Percentiles rank a stretch among this genome's conserved stretches.
These are phyloP conservation scores for Madoqua kirkii DNA, from an alignment of 2,113 vertebrate species.

Conservation along the genomic window DNA sequence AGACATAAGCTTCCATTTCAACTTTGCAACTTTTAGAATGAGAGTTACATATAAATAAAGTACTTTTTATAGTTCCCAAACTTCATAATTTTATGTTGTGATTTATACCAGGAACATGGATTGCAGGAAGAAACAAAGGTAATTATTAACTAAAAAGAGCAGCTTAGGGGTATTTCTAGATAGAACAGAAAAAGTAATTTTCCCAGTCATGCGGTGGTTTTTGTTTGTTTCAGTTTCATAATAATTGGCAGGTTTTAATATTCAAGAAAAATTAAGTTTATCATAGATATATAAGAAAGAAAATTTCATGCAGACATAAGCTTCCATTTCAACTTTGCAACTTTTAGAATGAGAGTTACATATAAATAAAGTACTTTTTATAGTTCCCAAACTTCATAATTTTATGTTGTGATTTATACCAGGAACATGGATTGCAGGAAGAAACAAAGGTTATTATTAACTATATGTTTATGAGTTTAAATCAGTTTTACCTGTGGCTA, in stretches of 20 bases:
- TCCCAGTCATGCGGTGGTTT: not conserved
- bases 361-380: conserved; percentile 33
- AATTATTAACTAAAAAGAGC: not conserved
- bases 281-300: conserved; percentile 10
- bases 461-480: not conserved
- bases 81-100: conserved; percentile 13
- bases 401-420: conserved; percentile 36
- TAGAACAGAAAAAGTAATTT: not conserved
- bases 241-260: conserved; percentile 66
- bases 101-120: not conserved
- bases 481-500: not conserved
- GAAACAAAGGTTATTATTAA: not conserved
- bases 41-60: conserved; percentile 31
- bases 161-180: not conserved
- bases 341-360: conserved; percentile 8
- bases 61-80: conserved; percentile 12
- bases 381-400: not conserved
- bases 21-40: not conserved
- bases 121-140: too few relatives aligned
- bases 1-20: conserved; percentile 29
- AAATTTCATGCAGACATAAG: conserved; percentile 22
- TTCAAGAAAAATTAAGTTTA: not conserved
- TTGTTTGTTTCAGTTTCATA: conserved; percentile 40
- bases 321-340: conserved; percentile 32
- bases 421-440: not conserved